A percentile compares a stretch with the other conserved stretches of the same genome.
Evolutionary conservation across 92 coral and sea anemone genomes (phyloP).

Genomic region (Pocillopora grandis): DNA sequence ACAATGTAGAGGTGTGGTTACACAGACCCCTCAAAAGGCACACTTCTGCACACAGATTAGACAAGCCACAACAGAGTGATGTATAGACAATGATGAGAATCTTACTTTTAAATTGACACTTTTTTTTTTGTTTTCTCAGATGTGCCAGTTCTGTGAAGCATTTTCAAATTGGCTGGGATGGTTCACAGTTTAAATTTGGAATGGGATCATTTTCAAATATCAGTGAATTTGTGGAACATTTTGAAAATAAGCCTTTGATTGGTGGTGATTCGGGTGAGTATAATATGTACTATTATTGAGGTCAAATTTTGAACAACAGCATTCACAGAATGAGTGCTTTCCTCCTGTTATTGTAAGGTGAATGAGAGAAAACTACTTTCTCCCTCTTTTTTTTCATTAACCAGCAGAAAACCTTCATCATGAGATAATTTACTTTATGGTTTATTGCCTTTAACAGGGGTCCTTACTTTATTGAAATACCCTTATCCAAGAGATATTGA

Average conservation of each 20-base stretch:
- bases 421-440: not conserved
- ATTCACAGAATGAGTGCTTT: too few species aligned
- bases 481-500: slow-evolving; percentile 96
- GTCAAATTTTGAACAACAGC: not conserved
- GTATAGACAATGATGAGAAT: not conserved
- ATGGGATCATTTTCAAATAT: slow-evolving; percentile 94
- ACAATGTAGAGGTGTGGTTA: too few species aligned
- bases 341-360: too few species aligned
- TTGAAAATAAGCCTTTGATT: slow-evolving; percentile 97
- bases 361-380: too few species aligned
- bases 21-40: too few species aligned
- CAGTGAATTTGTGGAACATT: slow-evolving; percentile 94
- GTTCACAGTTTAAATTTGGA: slow-evolving; percentile 91
- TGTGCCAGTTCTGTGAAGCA: slow-evolving; percentile 90
- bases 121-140: not conserved
- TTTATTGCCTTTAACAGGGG: slow-evolving; percentile 52
- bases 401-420: not conserved
- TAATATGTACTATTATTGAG: not conserved
- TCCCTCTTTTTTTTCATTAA: too few species aligned
- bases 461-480: slow-evolving; percentile 88
- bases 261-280: slow-evolving; percentile 97
- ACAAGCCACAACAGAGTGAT: not conserved
- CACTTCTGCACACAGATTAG: too few species aligned
- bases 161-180: slow-evolving; percentile 98
- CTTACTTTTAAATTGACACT: not conserved